Evolutionary conservation across 2,888 invertebrate genomes (phyloP).

Genomic region (Tolmerus cingulatus): DNA sequence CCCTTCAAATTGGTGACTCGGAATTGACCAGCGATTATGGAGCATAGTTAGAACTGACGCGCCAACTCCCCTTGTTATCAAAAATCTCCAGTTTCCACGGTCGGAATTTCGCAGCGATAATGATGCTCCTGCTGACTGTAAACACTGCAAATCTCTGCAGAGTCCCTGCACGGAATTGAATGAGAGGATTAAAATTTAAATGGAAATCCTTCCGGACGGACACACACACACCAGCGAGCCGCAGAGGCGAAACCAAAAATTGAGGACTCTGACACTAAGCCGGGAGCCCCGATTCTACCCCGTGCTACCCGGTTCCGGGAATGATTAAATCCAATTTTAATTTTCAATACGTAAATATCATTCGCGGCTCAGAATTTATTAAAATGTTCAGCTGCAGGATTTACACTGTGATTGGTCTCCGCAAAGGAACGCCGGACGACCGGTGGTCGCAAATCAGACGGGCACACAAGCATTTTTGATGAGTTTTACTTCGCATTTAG

Average conservation of each 20-base stretch:
- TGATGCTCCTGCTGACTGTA: neutral
- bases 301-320: neutral
- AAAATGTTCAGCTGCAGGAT: slow-evolving; percentile 6
- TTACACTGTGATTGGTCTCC: neutral
- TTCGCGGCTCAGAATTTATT: neutral
- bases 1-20: neutral
- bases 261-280: neutral
- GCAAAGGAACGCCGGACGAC: neutral
- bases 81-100: neutral
- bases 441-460: neutral
- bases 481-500: neutral
- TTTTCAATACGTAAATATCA: neutral
- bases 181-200: slow-evolving; percentile 38
- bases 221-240: neutral
- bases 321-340: neutral
- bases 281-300: neutral
- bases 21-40: neutral
- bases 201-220: slow-evolving; percentile 12
- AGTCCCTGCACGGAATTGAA: slow-evolving; percentile 1
- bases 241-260: neutral
- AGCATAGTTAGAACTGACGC: neutral
- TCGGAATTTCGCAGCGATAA: neutral
- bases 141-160: neutral
- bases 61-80: neutral
- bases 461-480: neutral